phyloP scores from a whole-genome alignment of 2,797 vertebrate genomes.

The Poecilia gillii region DNA sequence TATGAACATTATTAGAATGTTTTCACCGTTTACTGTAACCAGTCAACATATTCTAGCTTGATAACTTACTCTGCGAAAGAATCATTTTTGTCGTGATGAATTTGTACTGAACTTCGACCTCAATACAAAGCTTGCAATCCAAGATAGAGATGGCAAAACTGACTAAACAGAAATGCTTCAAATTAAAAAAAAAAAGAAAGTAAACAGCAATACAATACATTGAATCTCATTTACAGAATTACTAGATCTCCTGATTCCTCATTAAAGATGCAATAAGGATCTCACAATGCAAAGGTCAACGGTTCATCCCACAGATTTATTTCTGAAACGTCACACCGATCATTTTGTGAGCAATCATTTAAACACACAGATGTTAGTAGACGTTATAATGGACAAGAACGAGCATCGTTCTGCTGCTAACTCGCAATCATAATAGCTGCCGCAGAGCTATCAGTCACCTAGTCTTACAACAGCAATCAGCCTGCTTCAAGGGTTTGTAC shows the following conservation, averaged over 20 bases:
- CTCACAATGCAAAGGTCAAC: background rate
- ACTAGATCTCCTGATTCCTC: background rate
- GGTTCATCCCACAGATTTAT: background rate
- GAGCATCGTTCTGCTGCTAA: constrained; percentile 35
- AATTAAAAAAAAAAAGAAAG: background rate
- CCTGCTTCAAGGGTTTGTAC: constrained; percentile 36
- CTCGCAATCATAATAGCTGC: constrained; percentile 32
- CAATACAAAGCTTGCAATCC: background rate
- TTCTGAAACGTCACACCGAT: background rate
- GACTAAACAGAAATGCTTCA: background rate
- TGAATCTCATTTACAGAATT: background rate
- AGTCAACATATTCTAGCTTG: background rate
- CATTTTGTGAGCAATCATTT: background rate
- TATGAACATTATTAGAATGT: background rate
- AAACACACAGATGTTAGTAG: background rate
- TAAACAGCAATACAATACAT: background rate
- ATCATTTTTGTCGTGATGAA: background rate
- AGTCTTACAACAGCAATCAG: constrained; percentile 48
- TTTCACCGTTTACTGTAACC: background rate
- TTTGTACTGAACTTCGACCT: background rate
- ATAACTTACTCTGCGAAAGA: background rate
- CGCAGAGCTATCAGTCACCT: constrained; percentile 57
- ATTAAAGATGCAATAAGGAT: background rate
- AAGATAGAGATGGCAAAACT: background rate
- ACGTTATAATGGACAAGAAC: constrained; percentile 2